Evolutionary conservation across 2,888 invertebrate species (phyloP).

Genomic region (Gymnocheta viridis): DNA sequence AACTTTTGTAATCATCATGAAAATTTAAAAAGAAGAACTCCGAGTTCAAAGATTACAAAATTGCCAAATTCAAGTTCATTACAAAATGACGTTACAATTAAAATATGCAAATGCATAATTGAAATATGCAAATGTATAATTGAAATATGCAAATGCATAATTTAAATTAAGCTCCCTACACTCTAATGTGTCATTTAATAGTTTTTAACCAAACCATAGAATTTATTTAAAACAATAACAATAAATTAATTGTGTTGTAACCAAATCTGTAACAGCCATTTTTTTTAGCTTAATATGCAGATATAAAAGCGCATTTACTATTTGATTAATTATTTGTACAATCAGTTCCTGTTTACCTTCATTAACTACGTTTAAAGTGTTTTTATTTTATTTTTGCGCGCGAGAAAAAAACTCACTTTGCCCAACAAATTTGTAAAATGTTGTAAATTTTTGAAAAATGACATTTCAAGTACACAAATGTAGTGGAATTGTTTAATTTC

Average conservation of each 20-base stretch:
- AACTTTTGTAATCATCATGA: neutral
- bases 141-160: neutral
- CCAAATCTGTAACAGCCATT: neutral
- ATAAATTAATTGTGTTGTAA: neutral
- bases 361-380: conserved; percentile 7
- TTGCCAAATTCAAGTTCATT: neutral
- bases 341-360: conserved; percentile 68
- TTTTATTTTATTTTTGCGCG: neutral
- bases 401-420: neutral
- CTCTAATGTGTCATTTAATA: too few relatives aligned
- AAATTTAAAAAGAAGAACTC: neutral
- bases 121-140: neutral
- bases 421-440: neutral
- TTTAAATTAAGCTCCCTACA: neutral
- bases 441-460: conserved; percentile 9
- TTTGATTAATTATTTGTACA: neutral
- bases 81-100: too few relatives aligned
- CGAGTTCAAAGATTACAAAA: neutral
- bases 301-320: neutral
- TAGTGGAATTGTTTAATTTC: neutral
- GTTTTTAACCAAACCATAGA: too few relatives aligned
- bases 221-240: too few relatives aligned
- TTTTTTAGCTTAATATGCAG: neutral
- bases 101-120: neutral
- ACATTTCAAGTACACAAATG: conserved; percentile 24